Conservation (phyloP, 2,797 vertebrate genomes). For the Australoheros facetus region DNA sequence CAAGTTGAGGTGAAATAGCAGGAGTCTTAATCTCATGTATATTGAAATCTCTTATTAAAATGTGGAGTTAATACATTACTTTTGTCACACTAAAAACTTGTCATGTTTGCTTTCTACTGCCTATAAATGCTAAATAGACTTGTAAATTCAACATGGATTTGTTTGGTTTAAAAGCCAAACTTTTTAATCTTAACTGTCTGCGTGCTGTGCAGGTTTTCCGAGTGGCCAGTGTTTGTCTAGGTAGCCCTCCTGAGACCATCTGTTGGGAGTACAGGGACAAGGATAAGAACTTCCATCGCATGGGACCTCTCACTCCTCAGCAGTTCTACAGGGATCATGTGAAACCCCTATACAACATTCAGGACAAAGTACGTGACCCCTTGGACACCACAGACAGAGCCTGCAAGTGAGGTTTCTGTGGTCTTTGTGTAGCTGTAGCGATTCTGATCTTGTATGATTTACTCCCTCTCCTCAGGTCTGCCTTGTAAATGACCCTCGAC, state of each 20-base stretch:
- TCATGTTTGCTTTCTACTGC: not conserved
- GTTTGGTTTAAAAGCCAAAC: not conserved
- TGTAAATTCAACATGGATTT: not conserved
- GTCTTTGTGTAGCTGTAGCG: not conserved
- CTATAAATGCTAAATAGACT: not conserved
- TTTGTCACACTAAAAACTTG: not conserved
- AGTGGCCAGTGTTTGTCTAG: conserved; percentile 93
- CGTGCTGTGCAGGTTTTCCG: conserved; percentile 87
- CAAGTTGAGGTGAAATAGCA: not conserved
- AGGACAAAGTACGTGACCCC: conserved; percentile 87
- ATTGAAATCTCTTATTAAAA: not conserved
- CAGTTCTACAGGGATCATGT: conserved; percentile 94
- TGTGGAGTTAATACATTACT: not conserved
- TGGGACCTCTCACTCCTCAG: conserved; percentile 89
- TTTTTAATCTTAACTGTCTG: not conserved
- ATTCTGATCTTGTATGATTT: conserved; percentile 3
- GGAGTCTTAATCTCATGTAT: not conserved
- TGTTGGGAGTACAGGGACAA: conserved; percentile 98
- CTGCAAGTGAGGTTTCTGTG: not conserved
- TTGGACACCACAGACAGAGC: not conserved
- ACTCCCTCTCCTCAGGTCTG: conserved; percentile 83
- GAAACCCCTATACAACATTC: conserved; percentile 93
- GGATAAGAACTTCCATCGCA: conserved; percentile 94
- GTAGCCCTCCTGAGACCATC: conserved; percentile 94
- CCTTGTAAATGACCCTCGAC: conserved; percentile 95